Evolutionary conservation across 1,140 invertebrate genomes (phyloP).

Genomic region (Nebria ingens): DNA sequence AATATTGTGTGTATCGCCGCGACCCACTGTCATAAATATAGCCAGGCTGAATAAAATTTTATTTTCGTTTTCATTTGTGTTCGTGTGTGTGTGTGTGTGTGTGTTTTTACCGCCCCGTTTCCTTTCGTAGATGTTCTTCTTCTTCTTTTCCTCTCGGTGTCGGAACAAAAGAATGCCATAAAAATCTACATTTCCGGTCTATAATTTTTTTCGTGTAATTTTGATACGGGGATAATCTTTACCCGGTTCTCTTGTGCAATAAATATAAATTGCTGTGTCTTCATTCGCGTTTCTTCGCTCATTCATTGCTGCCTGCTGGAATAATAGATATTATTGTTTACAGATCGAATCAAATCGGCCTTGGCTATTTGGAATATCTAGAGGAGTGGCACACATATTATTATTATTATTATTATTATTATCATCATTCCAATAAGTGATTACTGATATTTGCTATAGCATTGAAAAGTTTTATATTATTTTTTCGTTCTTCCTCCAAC

Average conservation of each 20-base stretch:
- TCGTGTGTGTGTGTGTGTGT: too few relatives aligned
- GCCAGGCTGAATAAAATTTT: constrained; percentile 5
- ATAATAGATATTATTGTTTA: constrained; percentile 1
- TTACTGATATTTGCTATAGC: too few relatives aligned
- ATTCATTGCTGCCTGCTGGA: not conserved
- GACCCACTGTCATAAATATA: not conserved
- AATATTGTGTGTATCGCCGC: not conserved
- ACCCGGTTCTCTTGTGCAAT: not conserved
- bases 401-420: too few relatives aligned
- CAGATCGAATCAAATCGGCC: not conserved
- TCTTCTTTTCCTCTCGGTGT: not conserved
- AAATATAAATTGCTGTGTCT: not conserved
- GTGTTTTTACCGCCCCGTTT: not conserved
- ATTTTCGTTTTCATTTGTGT: constrained; percentile 8
- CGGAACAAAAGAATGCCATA: not conserved
- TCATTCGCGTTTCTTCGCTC: not conserved
- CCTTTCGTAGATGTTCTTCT: not conserved
- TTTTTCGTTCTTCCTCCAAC: too few relatives aligned
- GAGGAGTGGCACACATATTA: too few relatives aligned
- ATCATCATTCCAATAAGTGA: too few relatives aligned
- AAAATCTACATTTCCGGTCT: constrained; percentile 8
- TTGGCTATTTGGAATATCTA: too few relatives aligned
- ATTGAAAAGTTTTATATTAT: too few relatives aligned
- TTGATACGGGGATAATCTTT: constrained; percentile 7
- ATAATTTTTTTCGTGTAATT: constrained; percentile 6